phyloP scores from a whole-genome alignment of 1,140 invertebrate genomes.

The Metaphire vulgaris region DNA sequence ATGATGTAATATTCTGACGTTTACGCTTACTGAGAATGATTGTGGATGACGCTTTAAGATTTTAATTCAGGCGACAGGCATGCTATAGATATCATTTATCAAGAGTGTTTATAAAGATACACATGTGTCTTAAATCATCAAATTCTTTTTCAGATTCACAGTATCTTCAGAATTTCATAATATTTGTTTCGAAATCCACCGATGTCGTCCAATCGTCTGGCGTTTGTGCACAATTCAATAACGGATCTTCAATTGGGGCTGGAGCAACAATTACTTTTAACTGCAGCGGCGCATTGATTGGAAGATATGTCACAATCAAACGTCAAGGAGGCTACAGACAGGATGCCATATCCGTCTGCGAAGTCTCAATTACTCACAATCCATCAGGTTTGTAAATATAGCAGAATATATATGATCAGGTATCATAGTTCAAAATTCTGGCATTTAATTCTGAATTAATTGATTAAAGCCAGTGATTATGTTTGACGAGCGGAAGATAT shows the following conservation, averaged over 20 bases:
- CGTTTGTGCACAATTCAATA: background rate
- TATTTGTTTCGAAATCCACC: background rate
- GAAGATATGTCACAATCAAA: background rate
- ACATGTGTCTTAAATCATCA: background rate
- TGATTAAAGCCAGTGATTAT: too few species aligned
- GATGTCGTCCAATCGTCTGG: background rate
- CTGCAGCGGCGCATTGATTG: background rate
- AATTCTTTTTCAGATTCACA: background rate
- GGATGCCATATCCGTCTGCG: background rate
- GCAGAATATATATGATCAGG: too few species aligned
- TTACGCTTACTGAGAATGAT: too few species aligned
- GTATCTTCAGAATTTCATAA: background rate
- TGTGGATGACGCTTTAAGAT: too few species aligned
- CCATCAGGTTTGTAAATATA: background rate
- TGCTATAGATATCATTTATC: too few species aligned
- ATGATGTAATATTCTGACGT: too few species aligned
- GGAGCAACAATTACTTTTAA: background rate
- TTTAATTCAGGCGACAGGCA: too few species aligned
- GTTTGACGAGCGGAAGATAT: too few species aligned
- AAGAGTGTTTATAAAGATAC: background rate
- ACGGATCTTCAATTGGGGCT: background rate
- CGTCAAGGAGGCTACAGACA: background rate
- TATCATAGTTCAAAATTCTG: too few species aligned
- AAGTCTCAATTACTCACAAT: background rate
- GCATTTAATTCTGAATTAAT: too few species aligned